Evolutionary conservation across 2,888 invertebrate genomes (phyloP).

Genomic region (Caenorhabditis japonica): DNA sequence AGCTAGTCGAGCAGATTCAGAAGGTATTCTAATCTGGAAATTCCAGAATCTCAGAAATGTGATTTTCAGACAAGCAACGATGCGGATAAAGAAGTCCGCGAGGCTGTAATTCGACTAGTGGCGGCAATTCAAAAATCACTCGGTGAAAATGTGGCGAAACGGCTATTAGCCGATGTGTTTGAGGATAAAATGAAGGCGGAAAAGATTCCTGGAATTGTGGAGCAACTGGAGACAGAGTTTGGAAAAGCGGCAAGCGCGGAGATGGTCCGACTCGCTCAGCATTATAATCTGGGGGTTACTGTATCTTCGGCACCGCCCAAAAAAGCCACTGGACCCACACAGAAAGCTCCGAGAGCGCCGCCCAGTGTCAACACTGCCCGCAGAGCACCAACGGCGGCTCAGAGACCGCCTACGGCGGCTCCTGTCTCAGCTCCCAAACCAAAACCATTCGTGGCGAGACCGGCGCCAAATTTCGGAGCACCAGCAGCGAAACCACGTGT

Average conservation of each 20-base stretch:
- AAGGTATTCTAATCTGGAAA: slow-evolving; percentile 21
- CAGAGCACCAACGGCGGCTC: neutral
- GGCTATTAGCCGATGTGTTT: slow-evolving; percentile 86
- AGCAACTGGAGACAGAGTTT: slow-evolving; percentile 40
- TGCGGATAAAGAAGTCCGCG: slow-evolving; percentile 57
- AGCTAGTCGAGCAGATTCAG: slow-evolving; percentile 65
- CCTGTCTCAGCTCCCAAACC: neutral
- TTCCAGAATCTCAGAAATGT: too few species aligned
- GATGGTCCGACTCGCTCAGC: slow-evolving; percentile 46
- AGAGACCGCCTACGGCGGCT: neutral
- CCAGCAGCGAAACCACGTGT: slow-evolving; percentile 10
- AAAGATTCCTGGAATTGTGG: slow-evolving; percentile 79
- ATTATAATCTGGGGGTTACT: slow-evolving; percentile 21
- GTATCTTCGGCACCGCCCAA: neutral
- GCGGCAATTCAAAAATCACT: slow-evolving; percentile 93
- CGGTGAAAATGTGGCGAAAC: slow-evolving; percentile 89
- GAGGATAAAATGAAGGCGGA: slow-evolving; percentile 89
- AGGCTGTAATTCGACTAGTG: slow-evolving; percentile 81
- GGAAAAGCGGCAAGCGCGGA: slow-evolving; percentile 42
- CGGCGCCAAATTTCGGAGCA: slow-evolving; percentile 39
- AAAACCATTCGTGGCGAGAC: slow-evolving; percentile 48
- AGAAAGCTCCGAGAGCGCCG: neutral
- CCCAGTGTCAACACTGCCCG: neutral
- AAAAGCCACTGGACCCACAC: neutral
- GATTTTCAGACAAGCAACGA: slow-evolving; percentile 46